phyloP scores from a whole-genome alignment of 1,140 invertebrate species.

The Drosophila trapezifrons region DNA sequence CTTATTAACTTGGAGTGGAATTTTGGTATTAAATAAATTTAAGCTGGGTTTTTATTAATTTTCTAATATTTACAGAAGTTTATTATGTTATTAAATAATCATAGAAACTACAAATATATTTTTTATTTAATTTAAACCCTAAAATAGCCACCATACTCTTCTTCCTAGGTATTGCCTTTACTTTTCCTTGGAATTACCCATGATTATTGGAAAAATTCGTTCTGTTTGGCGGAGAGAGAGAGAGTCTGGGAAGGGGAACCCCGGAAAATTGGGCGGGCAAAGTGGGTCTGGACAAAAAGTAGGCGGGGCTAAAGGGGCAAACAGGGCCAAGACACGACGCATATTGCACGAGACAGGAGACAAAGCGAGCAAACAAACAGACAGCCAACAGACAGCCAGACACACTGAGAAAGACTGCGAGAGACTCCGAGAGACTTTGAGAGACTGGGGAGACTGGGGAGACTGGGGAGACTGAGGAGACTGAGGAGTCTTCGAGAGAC shows the following conservation, averaged over 20 bases:
- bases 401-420: constrained; percentile 27
- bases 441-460: background rate
- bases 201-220: background rate
- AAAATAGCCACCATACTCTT: no score
- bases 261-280: background rate
- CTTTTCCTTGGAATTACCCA: constrained; percentile 5
- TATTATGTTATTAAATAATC: background rate
- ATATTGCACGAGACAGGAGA: constrained; percentile 70
- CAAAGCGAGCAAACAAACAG: constrained; percentile 64
- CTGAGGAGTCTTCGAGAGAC: constrained; percentile 2
- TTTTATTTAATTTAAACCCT: no score
- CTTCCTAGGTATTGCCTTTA: no score
- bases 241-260: background rate
- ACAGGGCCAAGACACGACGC: constrained; percentile 60
- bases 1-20: no score
- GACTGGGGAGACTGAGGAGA: background rate
- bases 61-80: no score
- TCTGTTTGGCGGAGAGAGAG: background rate
- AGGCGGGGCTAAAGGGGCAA: background rate
- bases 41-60: no score
- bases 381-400: constrained; percentile 55
- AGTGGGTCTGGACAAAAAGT: background rate
- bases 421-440: background rate
- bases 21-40: no score
- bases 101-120: no score